Percentiles rank a stretch among this genome's conserved stretches.
These are phyloP conservation scores for Aradus depressus DNA, from an alignment of 2,888 invertebrate species.

Conservation along the genomic window DNA sequence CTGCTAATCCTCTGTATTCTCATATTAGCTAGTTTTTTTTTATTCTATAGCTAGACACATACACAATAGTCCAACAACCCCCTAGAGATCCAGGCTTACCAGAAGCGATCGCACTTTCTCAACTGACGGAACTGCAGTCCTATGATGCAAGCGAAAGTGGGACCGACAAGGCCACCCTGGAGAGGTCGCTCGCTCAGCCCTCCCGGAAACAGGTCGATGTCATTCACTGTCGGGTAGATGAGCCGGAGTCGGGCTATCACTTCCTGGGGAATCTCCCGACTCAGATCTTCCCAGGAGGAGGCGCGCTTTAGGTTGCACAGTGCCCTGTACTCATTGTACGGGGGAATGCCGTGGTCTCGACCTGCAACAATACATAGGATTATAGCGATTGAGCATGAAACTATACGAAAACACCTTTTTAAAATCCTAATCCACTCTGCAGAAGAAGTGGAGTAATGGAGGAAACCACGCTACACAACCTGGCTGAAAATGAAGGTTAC, in stretches of 20 bases:
- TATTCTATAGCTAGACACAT: too few species aligned
- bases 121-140: slow-evolving; percentile 85
- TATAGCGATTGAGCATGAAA: background rate
- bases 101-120: slow-evolving; percentile 88
- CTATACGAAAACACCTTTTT: background rate
- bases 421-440: background rate
- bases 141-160: slow-evolving; percentile 88
- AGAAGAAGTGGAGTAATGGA: background rate
- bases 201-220: slow-evolving; percentile 92
- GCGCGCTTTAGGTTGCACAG: slow-evolving; percentile 82
- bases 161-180: slow-evolving; percentile 85
- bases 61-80: too few species aligned
- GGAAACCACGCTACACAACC: too few species aligned
- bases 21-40: too few species aligned
- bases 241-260: slow-evolving; percentile 50
- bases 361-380: slow-evolving; percentile 37
- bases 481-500: too few species aligned
- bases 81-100: slow-evolving; percentile 49
- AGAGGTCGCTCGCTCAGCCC: slow-evolving; percentile 76
- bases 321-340: slow-evolving; percentile 82
- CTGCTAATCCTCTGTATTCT: too few species aligned
- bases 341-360: slow-evolving; percentile 77
- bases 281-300: slow-evolving; percentile 71
- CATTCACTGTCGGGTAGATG: slow-evolving; percentile 81
- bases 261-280: slow-evolving; percentile 61